Evolutionary conservation across 2,797 vertebrate genomes (phyloP).

Genomic region (Darevskia nairensis): DNA sequence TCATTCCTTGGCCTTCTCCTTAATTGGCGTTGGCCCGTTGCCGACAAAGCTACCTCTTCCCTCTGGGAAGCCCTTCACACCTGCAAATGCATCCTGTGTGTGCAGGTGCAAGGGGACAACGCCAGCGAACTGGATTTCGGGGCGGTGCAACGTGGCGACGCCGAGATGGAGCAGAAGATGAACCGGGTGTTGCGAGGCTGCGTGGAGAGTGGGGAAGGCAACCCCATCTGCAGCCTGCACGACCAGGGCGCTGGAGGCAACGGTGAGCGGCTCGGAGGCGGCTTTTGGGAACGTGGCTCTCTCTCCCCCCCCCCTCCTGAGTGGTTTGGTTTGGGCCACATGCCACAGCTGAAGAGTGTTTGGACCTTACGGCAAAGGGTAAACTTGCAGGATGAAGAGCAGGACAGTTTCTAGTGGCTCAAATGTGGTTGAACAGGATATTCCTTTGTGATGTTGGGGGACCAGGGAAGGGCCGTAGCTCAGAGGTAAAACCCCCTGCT

Average conservation of each 20-base stretch:
- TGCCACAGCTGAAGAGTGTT: not conserved
- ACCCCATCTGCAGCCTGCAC: constrained; percentile 93
- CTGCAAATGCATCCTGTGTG: not conserved
- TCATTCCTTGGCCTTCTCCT: too few relatives aligned
- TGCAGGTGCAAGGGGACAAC: constrained; percentile 92
- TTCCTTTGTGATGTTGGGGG: too few relatives aligned
- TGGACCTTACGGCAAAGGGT: not conserved
- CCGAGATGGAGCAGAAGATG: constrained; percentile 98
- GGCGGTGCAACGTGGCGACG: constrained; percentile 91
- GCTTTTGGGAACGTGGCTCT: too few relatives aligned
- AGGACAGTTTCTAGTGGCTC: too few relatives aligned
- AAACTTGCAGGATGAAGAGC: not conserved
- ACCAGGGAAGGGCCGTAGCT: too few relatives aligned
- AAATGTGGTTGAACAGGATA: too few relatives aligned
- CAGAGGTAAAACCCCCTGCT: too few relatives aligned
- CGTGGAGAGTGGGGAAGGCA: constrained; percentile 81
- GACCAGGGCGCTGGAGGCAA: constrained; percentile 95
- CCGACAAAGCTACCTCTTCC: not conserved
- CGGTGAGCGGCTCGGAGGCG: constrained; percentile 74
- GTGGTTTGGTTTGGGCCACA: not conserved
- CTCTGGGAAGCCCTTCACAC: not conserved
- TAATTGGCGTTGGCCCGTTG: not conserved
- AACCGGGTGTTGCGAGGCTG: constrained; percentile 91
- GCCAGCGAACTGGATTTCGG: constrained; percentile 87
- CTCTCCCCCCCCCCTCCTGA: too few relatives aligned